phyloP scores from a whole-genome alignment of 2,797 vertebrate genomes.

The Emys orbicularis region DNA sequence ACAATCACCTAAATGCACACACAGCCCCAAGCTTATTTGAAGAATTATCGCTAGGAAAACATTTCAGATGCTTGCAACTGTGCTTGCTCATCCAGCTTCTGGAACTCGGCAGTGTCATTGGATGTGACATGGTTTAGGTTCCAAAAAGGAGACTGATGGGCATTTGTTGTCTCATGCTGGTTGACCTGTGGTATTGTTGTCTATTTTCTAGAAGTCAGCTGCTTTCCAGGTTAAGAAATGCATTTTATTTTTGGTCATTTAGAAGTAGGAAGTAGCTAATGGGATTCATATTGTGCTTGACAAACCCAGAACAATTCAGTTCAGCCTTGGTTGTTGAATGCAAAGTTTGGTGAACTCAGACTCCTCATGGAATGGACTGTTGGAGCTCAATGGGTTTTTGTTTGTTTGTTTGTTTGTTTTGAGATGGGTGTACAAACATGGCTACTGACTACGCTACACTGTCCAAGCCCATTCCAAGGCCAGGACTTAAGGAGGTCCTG shows the following conservation, averaged over 20 bases:
- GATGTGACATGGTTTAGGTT: rapidly evolving
- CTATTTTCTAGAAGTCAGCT: neutral
- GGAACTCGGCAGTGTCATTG: rapidly evolving
- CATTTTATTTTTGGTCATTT: neutral
- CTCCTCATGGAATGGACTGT: neutral
- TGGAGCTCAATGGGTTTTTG: neutral
- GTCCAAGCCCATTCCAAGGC: neutral
- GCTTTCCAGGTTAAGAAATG: neutral
- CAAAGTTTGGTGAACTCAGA: neutral
- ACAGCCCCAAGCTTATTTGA: rapidly evolving
- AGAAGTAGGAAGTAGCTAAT: neutral
- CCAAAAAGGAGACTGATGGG: neutral
- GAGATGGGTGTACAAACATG: rapidly evolving
- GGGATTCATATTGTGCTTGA: neutral
- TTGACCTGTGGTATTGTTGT: rapidly evolving
- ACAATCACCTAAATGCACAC: rapidly evolving
- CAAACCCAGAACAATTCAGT: neutral
- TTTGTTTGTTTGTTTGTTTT: neutral
- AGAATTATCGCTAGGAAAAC: neutral
- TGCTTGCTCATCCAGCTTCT: neutral
- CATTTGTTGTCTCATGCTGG: neutral
- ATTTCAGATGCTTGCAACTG: rapidly evolving
- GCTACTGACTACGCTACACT: no score
- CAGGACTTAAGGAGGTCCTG: neutral
- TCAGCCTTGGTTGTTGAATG: neutral